Percentiles rank a stretch among this genome's conserved stretches.
Evolutionary conservation across 2,888 invertebrate genomes (phyloP).

Genomic region (Platerodrilus igneus): DNA sequence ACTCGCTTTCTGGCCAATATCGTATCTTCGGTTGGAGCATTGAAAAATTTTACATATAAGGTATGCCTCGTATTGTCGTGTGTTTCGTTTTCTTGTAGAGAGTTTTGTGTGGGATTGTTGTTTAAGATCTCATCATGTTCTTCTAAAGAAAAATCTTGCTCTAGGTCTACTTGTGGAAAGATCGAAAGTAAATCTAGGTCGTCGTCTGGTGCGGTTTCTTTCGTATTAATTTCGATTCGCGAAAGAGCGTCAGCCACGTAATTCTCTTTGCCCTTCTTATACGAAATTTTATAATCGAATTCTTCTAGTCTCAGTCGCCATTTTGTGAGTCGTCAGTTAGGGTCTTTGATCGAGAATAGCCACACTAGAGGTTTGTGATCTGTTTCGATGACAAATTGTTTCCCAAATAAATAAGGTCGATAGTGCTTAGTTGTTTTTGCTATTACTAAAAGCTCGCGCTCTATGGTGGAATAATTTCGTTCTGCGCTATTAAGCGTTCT

Average conservation of each 20-base stretch:
- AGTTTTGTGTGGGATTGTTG: background rate
- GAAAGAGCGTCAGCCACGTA: constrained; percentile 16
- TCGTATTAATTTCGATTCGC: background rate
- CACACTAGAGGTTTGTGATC: constrained; percentile 18
- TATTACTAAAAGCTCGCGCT: constrained; percentile 13
- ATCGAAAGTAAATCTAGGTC: too few species aligned
- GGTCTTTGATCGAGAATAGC: constrained; percentile 16
- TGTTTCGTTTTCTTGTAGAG: too few species aligned
- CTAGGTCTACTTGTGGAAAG: too few species aligned
- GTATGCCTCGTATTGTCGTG: background rate
- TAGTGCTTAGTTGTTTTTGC: constrained; percentile 13
- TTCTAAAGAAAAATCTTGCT: too few species aligned
- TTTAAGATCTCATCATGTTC: constrained; percentile 5
- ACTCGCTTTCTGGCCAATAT: too few species aligned
- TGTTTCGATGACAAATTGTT: constrained; percentile 13
- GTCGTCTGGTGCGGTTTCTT: constrained; percentile 4
- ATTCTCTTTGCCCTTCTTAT: constrained; percentile 19
- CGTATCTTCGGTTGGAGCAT: too few species aligned
- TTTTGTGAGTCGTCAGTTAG: constrained; percentile 12
- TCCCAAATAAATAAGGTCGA: constrained; percentile 12
- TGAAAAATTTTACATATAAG: too few species aligned
- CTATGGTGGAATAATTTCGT: constrained; percentile 13
- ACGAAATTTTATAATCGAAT: constrained; percentile 12
- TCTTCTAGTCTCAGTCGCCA: constrained; percentile 17
- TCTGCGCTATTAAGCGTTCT: constrained; percentile 16